phyloP scores from a whole-genome alignment of 2,888 invertebrate species.

The Cephus pulcher region DNA sequence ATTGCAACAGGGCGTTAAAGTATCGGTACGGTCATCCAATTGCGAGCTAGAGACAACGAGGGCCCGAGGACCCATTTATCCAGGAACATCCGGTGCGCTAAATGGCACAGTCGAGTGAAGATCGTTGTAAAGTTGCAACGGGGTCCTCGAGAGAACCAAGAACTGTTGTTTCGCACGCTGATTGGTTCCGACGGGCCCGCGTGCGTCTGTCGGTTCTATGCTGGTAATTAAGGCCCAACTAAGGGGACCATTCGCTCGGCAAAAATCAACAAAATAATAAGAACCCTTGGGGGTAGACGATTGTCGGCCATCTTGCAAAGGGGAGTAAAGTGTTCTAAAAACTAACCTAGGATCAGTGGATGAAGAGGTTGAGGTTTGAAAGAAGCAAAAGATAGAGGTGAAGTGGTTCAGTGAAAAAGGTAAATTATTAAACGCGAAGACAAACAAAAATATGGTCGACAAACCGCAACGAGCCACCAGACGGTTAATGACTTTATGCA shows the following conservation, averaged over 20 bases:
- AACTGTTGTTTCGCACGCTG: slow-evolving; percentile 9
- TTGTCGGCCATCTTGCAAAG: not conserved
- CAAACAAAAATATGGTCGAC: not conserved
- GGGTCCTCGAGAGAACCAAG: slow-evolving; percentile 11
- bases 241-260: not conserved
- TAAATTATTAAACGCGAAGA: not conserved
- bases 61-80: slow-evolving; percentile 36
- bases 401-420: not conserved
- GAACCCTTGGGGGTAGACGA: not conserved
- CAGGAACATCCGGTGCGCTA: slow-evolving; percentile 41
- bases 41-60: slow-evolving; percentile 29
- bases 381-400: not conserved
- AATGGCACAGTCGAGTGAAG: slow-evolving; percentile 18
- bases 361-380: not conserved
- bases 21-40: not conserved
- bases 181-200: not conserved
- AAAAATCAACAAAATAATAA: not conserved
- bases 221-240: slow-evolving; percentile 20
- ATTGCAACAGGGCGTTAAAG: not conserved
- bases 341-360: not conserved
- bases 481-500: slow-evolving; percentile 60
- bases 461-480: slow-evolving; percentile 54
- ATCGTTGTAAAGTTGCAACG: slow-evolving; percentile 8
- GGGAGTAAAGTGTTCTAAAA: not conserved
- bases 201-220: slow-evolving; percentile 4